Base-by-base conservation (phyloP, 1,140 invertebrate genomes). In the Lethrus apterus region DNA sequence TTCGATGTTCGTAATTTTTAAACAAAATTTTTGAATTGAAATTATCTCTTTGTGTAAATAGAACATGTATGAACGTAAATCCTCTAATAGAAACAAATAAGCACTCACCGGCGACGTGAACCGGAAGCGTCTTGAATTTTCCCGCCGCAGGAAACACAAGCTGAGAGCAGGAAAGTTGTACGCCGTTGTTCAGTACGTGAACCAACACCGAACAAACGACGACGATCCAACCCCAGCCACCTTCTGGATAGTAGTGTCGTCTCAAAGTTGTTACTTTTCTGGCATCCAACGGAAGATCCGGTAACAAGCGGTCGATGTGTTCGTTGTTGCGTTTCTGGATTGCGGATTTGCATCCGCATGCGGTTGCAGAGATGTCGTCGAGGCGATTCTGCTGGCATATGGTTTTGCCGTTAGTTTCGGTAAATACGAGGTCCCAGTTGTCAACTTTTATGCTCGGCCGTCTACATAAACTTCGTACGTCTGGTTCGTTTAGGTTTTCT, bases 201-300 rank as follows among this genome's bases (percentile, higher is more conserved):
- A 80, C 77, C 2, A 83, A 55, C 17, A 80, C 72, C 3, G 79
- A 76, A 19, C 80, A 82, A 1, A 70, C 70, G 0, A 81, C 72
- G 5, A 88, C 75, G 11, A 84, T 76, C 83, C 83, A 89, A 0
- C 86, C 86, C 84, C 85, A 89, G 2, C 83, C 83, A 2, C 83
- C 84, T 57, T 87, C 84, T 1, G 83, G 83, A 63, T 85, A 86
- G 65, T 84, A 85, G 58, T 86, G 81, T 18, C 80, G 62, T 24
- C 66, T 62, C 2, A 73, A 36, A 13, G 58, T 62, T 7, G 58
- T 58, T 2, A 55, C 53, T 48, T 60, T 64, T 15, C 62, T 42
- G 7, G 62, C 62, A 31, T 64, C 62, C 31, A 64, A 29, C 0
- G 62, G 60, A 13, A 64, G 38, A 31, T 64, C 62, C 7, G 55